Evolutionary conservation across 2,888 invertebrate species (phyloP).

Genomic region (Apotomis betuletana): DNA sequence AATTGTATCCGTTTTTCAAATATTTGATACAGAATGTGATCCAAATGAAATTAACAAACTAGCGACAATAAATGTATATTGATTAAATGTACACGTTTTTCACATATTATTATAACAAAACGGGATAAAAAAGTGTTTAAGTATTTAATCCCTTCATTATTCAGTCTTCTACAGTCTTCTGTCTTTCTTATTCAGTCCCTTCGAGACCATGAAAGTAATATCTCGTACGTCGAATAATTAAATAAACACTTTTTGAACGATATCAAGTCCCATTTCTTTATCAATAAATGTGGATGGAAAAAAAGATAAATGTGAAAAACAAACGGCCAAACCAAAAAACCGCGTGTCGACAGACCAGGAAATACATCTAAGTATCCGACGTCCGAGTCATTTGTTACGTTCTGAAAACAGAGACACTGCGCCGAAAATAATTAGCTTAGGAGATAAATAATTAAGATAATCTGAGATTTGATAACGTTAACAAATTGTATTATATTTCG

Average conservation of each 20-base stretch:
- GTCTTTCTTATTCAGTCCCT: too few relatives aligned
- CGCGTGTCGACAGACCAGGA: constrained; percentile 32
- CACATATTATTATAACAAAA: too few relatives aligned
- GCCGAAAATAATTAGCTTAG: constrained; percentile 30
- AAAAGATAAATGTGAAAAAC: constrained; percentile 8
- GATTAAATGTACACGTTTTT: too few relatives aligned
- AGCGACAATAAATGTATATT: not conserved
- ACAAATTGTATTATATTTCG: not conserved
- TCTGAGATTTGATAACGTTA: not conserved
- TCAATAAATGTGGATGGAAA: not conserved
- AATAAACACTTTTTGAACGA: too few relatives aligned
- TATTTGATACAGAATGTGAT: too few relatives aligned
- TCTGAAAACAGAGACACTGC: constrained; percentile 27
- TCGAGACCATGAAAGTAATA: too few relatives aligned
- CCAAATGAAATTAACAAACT: not conserved
- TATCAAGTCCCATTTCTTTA: too few relatives aligned
- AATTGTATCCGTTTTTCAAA: too few relatives aligned
- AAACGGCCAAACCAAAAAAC: constrained; percentile 34
- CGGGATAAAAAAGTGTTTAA: too few relatives aligned
- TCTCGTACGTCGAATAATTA: too few relatives aligned
- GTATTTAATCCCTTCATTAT: too few relatives aligned
- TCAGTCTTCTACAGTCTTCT: too few relatives aligned
- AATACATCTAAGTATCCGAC: constrained; percentile 32
- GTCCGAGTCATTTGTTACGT: constrained; percentile 27
- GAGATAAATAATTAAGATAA: constrained; percentile 11